Base-by-base conservation (phyloP, 2,113 vertebrate genomes). In the Psittacara wagleri region DNA sequence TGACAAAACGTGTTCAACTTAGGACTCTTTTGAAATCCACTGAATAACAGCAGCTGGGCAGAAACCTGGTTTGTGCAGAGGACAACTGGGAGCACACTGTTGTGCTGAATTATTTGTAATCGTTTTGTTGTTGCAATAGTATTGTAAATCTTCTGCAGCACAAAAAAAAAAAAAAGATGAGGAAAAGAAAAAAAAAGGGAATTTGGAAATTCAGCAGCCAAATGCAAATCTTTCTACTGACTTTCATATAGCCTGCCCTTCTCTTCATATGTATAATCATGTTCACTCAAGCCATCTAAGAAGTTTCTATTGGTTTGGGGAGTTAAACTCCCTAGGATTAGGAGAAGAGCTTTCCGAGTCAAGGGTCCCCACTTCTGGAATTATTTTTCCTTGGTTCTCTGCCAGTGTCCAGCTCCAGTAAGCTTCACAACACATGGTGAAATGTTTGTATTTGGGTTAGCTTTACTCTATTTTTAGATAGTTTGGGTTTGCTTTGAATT, bases 301-400 rank as follows among this genome's bases (percentile, higher is more conserved):
- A 91, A 77, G 9, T 61, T 80, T 69, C 31, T 80, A 6, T 52
- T 49, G 22, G 25, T 51, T 76, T 90, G 4, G 37, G 63, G 59
- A 9, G 74, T 93, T 96, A 95, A 95, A 89, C 37, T 64, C 22
- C 72, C 57, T 25, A 49, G 70, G 59, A 82, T 92, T 91, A 96
- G 41, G 27, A 92, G 54, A 23, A 81, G 68, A 69, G 35, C 37
- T 85, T 91, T 92, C 61, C 39, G 63, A 91, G 49, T 63, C 39
- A 41, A 84, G 68, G 54, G 35, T 82, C 51, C 63, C 37, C 49
- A 81, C 72, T 55, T 88, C 39, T 85, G 74, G 83, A 94, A 95
- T 95, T 79, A 94, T 39, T 84, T 92, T 93, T 82, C 17, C 29
- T 90, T 96, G 86, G 39, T 91, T 64, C 16, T 82, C 63, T 93